Conservation (phyloP, 2,113 vertebrate species). For the Paracanthobrama guichenoti region DNA sequence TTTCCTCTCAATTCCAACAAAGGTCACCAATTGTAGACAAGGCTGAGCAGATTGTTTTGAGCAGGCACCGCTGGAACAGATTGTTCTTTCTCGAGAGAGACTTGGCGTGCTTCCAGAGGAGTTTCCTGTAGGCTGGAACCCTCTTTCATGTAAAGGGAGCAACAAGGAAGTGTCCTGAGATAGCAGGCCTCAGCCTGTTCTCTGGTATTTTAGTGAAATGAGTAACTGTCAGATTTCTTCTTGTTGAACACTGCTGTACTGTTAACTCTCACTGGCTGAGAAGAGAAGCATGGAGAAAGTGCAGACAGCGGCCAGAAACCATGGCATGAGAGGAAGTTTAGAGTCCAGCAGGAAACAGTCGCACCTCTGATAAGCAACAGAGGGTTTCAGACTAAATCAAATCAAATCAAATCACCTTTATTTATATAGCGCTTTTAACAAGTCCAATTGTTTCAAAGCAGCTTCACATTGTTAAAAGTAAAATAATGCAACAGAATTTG, state of each 20-base stretch:
- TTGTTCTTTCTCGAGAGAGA: conserved; percentile 59
- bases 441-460: no score
- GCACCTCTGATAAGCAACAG: background rate
- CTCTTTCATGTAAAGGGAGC: conserved; percentile 68
- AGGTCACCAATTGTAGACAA: conserved; percentile 26
- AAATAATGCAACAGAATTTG: no score
- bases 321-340: background rate
- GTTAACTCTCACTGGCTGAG: conserved; percentile 26
- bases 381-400: background rate
- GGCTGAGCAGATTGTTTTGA: conserved; percentile 61
- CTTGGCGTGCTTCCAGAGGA: conserved; percentile 58
- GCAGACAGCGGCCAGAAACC: conserved; percentile 9
- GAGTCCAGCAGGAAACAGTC: background rate
- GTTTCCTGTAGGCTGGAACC: conserved; percentile 84
- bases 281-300: conserved; percentile 39
- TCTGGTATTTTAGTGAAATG: no score
- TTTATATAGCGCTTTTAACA: no score
- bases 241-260: conserved; percentile 40
- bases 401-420: no score
- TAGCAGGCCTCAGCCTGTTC: conserved; percentile 58
- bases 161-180: conserved; percentile 72
- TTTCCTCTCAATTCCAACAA: background rate
- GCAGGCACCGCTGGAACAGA: conserved; percentile 56
- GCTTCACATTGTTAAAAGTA: no score
- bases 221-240: conserved; percentile 33